phyloP scores from a whole-genome alignment of 2,888 invertebrate species.

The Rhingia rostrata region DNA sequence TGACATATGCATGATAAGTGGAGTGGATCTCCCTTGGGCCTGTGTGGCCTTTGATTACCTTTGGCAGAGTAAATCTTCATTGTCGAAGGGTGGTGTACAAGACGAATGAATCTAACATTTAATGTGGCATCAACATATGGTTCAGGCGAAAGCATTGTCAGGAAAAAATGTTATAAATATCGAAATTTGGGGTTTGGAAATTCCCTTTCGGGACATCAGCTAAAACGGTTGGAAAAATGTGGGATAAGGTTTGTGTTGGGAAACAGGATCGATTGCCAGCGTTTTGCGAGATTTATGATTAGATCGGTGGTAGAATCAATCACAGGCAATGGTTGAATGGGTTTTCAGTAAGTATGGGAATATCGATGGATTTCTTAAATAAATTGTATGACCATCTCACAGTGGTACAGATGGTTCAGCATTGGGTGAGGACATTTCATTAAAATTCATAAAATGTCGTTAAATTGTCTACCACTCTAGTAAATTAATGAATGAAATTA shows the following conservation, averaged over 20 bases:
- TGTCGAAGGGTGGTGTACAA: constrained; percentile 75
- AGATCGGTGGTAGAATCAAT: neutral
- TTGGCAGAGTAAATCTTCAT: constrained; percentile 44
- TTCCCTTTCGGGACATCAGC: constrained; percentile 30
- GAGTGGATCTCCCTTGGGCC: constrained; percentile 62
- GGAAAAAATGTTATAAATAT: constrained; percentile 28
- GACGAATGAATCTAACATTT: constrained; percentile 82
- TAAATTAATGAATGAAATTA: no score
- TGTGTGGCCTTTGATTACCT: constrained; percentile 74
- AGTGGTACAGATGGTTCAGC: no score
- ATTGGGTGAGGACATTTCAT: no score
- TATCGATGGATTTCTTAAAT: no score
- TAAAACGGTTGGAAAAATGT: constrained; percentile 33
- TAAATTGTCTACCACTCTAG: no score
- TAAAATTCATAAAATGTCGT: no score
- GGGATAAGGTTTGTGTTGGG: neutral
- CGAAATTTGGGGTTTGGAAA: constrained; percentile 2
- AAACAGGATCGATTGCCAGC: constrained; percentile 17
- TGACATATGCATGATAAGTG: constrained; percentile 81
- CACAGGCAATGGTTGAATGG: no score
- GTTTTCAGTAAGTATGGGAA: no score
- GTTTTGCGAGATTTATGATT: constrained; percentile 35
- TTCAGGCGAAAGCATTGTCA: constrained; percentile 46
- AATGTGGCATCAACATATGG: constrained; percentile 84
- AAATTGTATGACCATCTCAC: no score